Evolutionary conservation across 2,113 vertebrate genomes (phyloP), one percentile per base, ranked within the genome.

Genomic region (Dicentrarchus labrax): DNA sequence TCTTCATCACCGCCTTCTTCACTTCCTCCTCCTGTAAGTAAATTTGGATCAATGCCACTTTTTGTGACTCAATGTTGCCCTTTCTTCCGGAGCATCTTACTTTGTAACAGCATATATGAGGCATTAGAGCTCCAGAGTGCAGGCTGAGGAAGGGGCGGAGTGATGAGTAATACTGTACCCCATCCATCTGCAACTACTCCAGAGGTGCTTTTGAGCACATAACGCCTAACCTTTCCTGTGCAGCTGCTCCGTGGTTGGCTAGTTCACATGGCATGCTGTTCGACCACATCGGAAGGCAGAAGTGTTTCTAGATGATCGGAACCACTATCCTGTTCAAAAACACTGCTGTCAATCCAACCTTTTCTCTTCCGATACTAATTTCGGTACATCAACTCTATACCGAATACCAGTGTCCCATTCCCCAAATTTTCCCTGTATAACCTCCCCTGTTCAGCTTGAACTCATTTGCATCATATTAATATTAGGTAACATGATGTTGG

Each of bases 1-100:
- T 75, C 88, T 60, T 68, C 67, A 71, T 74, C 84, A 3, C 53
- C 67, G 4, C 4, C 76, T 53, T 43, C 75, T 72, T 85, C 59
- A 10, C 67, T 24, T 88, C 66, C 50, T 41, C 71, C 72, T 43
- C 8, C 72, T 19, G 43, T 39, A 64, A 54, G 67, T 15, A 60
- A 54, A 64, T 75, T 61, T 80, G 77, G 79, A 71, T 61, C 0
- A 2, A 5, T 19, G 86, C 82, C 82, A 80, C 22, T 47, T 72
- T 67, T 68, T 45, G n/a, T 68, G 54, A 13, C 73, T 84, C 16
- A 0, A 0, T 24, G 68, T 73, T 54, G 66, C 74, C 76, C 36
- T 70, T 64, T 47, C 30, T 59, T 66, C 22, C 2, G 30, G n/a
- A 0, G 51, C 61, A 11, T 83, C 64, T 75, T 66, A 56, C 78